phyloP scores from a whole-genome alignment of 2,113 vertebrate species.

The Bubo scandiacus region DNA sequence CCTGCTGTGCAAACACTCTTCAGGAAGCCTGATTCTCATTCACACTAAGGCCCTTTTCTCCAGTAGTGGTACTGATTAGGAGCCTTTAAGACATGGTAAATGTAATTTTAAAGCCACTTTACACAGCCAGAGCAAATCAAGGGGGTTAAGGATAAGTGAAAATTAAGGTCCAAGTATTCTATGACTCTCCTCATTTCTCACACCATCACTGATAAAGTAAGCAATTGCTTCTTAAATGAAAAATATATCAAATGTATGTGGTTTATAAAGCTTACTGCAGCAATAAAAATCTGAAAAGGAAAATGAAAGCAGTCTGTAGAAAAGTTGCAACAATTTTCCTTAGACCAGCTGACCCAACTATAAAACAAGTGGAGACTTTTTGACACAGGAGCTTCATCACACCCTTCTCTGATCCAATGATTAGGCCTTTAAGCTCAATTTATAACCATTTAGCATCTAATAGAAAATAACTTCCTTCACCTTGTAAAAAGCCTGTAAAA shows the following conservation, averaged over 20 bases:
- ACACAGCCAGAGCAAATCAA: not conserved
- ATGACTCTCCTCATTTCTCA: not conserved
- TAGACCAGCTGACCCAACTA: not conserved
- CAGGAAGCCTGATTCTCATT: not conserved
- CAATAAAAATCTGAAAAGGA: not conserved
- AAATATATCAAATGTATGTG: not conserved
- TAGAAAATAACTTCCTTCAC: not conserved
- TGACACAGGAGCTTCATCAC: not conserved
- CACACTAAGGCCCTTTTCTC: not conserved
- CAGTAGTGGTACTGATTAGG: not conserved
- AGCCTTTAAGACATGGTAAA: not conserved
- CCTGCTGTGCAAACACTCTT: conserved; percentile 1
- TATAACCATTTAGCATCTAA: not conserved
- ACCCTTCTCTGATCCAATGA: not conserved
- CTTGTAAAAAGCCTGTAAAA: not conserved
- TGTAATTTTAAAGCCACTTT: conserved; percentile 1
- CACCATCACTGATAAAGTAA: not conserved
- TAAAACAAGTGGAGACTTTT: not conserved
- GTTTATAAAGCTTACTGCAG: not conserved
- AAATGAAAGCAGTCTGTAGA: not conserved
- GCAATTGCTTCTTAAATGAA: not conserved
- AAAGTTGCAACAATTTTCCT: not conserved
- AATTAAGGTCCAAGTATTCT: not conserved
- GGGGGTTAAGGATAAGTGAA: not conserved
- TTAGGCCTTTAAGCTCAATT: not conserved